Evolutionary conservation across 2,113 vertebrate genomes (phyloP), one percentile per base, ranked within the genome.

Genomic region (Onychostoma macrolepis): DNA sequence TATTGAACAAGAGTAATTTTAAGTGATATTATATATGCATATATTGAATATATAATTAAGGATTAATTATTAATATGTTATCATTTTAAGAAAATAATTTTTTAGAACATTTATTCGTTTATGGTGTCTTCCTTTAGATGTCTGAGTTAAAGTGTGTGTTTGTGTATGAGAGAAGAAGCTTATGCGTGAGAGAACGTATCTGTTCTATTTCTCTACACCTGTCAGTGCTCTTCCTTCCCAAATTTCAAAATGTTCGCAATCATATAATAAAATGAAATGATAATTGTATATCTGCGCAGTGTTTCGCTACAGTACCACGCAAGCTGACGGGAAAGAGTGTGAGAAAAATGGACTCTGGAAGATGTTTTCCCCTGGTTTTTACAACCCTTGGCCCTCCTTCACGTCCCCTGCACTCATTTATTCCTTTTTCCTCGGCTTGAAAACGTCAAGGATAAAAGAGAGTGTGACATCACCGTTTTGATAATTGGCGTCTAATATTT

Each of bases 401-500:
- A 56, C 21, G 28, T 76, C 41, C 80, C 87, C 84, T 69, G 56
- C 85, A 84, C 63, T 74, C 69, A 79, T 90, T 86, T 86, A 13
- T 41, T 88, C 85, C 17, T 21, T 78, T 82, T 56, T 56, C 86
- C 88, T 74, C 72, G 65, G 76, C 58, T 80, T 78, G 43, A 67
- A 89, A 84, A 84, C 85, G 17, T 91, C 92, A 92, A 94, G 93
- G 93, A 93, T 92, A 90, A 87, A 92, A 85, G 86, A 87, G 30
- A 72, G 88, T 90, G 90, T 93, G 91, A 93, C 90, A 91, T 93
- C 90, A 93, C 87, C 90, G 89, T 91, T 92, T 90, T 92, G 72
- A 87, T 88, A 83, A 89, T 88, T 88, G 90, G 89, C 86, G 90
- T 93, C 81, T 92, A 80, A 92, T 91, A 92, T 94, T 94, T 93